Evolutionary conservation across 2,888 invertebrate species (phyloP).

Genomic region (Drosophila anomalipes): DNA sequence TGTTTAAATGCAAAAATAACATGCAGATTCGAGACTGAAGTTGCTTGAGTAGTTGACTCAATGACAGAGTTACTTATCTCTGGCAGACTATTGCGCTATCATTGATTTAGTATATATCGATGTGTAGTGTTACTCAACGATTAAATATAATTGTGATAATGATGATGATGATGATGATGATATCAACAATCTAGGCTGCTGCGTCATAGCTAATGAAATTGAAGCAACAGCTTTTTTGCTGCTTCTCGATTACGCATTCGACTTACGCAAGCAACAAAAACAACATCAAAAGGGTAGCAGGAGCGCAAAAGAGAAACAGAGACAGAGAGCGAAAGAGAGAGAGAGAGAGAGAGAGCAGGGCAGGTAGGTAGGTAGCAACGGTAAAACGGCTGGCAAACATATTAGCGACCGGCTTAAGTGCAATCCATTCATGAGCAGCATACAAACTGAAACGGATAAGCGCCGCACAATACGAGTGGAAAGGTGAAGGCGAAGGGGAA

Average conservation of each 20-base stretch:
- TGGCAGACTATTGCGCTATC: not conserved
- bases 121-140: not conserved
- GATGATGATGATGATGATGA: conserved; percentile 37
- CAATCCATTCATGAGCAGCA: conserved; percentile 59
- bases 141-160: conserved; percentile 3
- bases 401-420: conserved; percentile 72
- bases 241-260: conserved; percentile 61
- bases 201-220: conserved; percentile 42
- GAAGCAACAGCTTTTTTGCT: conserved; percentile 53
- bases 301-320: not conserved
- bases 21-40: not conserved
- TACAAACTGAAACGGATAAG: conserved; percentile 53
- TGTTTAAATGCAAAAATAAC: not conserved
- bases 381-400: conserved; percentile 54
- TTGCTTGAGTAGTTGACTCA: not conserved
- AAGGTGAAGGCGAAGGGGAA: not conserved
- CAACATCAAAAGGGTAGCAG: conserved; percentile 13
- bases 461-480: conserved; percentile 33
- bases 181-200: conserved; percentile 34
- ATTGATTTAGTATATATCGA: not conserved
- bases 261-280: conserved; percentile 21
- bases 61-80: not conserved
- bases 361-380: conserved; percentile 53
- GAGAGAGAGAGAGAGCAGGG: not conserved
- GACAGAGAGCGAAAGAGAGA: not conserved